Base-by-base conservation (phyloP, 1,140 invertebrate genomes). In the Drosophila teissieri region DNA sequence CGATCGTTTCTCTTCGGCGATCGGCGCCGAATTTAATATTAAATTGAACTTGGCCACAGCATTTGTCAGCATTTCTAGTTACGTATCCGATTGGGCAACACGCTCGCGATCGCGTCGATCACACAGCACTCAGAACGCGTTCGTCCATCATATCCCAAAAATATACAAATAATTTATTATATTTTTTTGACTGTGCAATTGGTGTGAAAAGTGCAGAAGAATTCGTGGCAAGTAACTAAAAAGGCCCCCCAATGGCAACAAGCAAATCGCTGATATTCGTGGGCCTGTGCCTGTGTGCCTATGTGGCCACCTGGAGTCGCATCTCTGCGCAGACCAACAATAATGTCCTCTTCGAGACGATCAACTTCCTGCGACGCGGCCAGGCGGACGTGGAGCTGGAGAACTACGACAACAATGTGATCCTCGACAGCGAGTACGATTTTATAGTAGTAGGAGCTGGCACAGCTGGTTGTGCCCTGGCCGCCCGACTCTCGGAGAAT, bases 391-490 rank as follows among this genome's bases (percentile, higher is more conserved):
- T 92, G 15, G 67, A 84, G 49, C 40, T 73, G 48, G 76, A 92
- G 75, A 84, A 89, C 65, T 67, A 78, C 27, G 94, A 95, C 27
- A 91, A 85, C 5, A 81, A 70, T 0, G 60, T 90, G 0, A 48
- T 72, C 10, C 49, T 92, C 12, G 54, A 91, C 0, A 58, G 70
- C 22, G 91, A 93, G 56, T 95, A 94, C 52, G 95, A 95, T 82
- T 95, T 95, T 63, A 93, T 95, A 17, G 93, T 95, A 0, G 93
- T 97, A 10, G 96, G 96, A 0, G 96, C 95, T 8, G 96, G 96
- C 14, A 95, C 95, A 0, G 95, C 96, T 2, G 96, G 96, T 2
- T 95, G 94, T 54, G 93, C 95, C 0, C 62, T 96, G 4, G 96
- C 96, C 0, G 94, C 93, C 2, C 94, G 96, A 39, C 80, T 95